Evolutionary conservation across 2,797 vertebrate genomes (phyloP), one percentile per base, ranked within the genome.

Genomic region (Gymnopithys bicolor): DNA sequence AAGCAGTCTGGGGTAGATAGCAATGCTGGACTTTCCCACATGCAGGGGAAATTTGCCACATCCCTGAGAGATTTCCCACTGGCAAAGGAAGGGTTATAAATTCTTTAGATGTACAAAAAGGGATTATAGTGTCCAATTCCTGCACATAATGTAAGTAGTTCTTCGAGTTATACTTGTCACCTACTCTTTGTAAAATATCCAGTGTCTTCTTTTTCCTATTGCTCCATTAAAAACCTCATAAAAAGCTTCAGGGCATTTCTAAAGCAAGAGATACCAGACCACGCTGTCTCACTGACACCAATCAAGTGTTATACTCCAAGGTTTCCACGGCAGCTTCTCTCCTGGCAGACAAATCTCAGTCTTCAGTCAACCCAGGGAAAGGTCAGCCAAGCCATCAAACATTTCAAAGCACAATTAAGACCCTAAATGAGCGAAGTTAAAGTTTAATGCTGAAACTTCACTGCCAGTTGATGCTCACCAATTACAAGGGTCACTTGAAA

Each of bases 301-400:
- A 60, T 43, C 45, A 59, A 87, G 30, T 9, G 43, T n/a, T 28
- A 2, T 3, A 11, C 79, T 90, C 63, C 73, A 45, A 66, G 52
- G 80, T 66, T 90, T 87, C 83, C 60, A 58, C 58, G 0, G 63
- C 10, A 1, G 77, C 45, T 52, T 87, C 74, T 83, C 77, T 82
- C 79, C 86, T 82, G 88, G 86, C 90, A 94, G 84, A 90, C 46
- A 89, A 84, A 90, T 85, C 81, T 91, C 60, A 76, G 68, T 7
- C 80, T 82, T 56, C 92, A 71, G 74, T 83, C 94, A 93, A 94
- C 83, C 69, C 83, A 85, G 56, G 69, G 49, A 89, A 95, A 96
- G 89, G 90, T 94, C 93, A 95, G 82, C 71, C 87, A 89, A 97
- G 78, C 84, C 94, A 93, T 93, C 90, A 90, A 82, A 90, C 22